Percentiles rank a stretch among this genome's conserved stretches.
Evolutionary conservation across 2,888 invertebrate species (phyloP).

Genomic region (Pollenia labialis): DNA sequence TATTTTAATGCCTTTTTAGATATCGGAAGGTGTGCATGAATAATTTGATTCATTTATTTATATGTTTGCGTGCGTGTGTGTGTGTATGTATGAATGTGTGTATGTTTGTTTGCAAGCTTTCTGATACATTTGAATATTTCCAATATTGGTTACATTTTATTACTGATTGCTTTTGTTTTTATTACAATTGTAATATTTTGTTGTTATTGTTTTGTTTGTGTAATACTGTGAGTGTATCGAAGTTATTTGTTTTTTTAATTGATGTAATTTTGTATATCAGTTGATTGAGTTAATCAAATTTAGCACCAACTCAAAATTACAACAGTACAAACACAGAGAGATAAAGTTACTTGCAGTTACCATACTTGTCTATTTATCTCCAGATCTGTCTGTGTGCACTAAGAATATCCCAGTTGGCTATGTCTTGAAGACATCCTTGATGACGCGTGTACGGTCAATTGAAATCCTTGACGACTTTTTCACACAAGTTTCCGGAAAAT

Average conservation of each 20-base stretch:
- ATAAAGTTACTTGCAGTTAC: background rate
- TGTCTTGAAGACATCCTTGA: no score
- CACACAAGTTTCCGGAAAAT: no score
- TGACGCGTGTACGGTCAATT: no score
- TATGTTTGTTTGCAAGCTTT: background rate
- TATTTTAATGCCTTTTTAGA: background rate
- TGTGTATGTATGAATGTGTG: background rate
- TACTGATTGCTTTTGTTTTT: slow-evolving; percentile 2
- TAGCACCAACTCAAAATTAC: background rate
- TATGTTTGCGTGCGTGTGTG: background rate
- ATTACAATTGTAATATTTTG: background rate
- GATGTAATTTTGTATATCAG: background rate
- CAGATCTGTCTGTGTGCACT: no score
- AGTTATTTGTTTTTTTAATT: background rate
- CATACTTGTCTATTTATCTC: background rate
- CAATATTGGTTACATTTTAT: no score
- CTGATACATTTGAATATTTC: no score
- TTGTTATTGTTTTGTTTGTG: background rate
- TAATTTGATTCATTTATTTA: no score
- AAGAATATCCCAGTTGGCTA: no score
- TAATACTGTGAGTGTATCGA: slow-evolving; percentile 21
- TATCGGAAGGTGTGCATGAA: no score
- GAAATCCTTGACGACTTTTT: no score
- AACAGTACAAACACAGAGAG: background rate
- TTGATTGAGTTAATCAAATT: slow-evolving; percentile 55